phyloP scores from a whole-genome alignment of 2,113 vertebrate genomes.

The Mustela nigripes region DNA sequence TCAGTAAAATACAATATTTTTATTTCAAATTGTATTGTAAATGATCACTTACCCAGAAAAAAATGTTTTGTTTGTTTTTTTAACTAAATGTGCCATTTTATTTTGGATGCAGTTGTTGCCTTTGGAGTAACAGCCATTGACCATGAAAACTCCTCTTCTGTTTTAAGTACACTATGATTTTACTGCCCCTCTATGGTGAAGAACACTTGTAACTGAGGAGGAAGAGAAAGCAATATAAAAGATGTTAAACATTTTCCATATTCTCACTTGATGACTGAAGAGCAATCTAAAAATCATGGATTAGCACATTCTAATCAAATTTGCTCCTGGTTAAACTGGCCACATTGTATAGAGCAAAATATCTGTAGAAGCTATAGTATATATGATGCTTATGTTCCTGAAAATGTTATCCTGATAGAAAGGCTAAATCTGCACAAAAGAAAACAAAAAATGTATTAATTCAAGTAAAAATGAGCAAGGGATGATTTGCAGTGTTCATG shows the following conservation, averaged over 20 bases:
- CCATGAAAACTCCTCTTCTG: neutral
- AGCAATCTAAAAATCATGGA: neutral
- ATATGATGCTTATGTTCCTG: neutral
- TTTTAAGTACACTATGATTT: slow-evolving; percentile 36
- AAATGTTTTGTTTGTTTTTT: neutral
- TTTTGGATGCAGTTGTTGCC: slow-evolving; percentile 35
- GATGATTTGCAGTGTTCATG: neutral
- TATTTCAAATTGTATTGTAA: slow-evolving; percentile 27
- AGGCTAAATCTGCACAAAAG: neutral
- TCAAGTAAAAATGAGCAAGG: neutral
- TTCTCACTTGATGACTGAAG: neutral
- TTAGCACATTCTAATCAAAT: neutral
- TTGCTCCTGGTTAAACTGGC: neutral
- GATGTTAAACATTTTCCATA: neutral
- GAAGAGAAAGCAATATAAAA: neutral
- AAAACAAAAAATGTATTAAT: neutral
- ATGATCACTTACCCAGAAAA: neutral
- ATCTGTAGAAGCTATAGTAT: neutral
- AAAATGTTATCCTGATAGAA: neutral
- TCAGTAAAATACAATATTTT: slow-evolving; percentile 16
- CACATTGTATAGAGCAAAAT: slow-evolving; percentile 13
- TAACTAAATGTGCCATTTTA: neutral
- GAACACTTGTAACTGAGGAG: neutral
- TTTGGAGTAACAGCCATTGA: slow-evolving; percentile 8
- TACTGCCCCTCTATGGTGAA: neutral